These are phyloP conservation scores for Leptosomus discolor DNA, from an alignment of 2,113 vertebrate species.

Conservation along the genomic window DNA sequence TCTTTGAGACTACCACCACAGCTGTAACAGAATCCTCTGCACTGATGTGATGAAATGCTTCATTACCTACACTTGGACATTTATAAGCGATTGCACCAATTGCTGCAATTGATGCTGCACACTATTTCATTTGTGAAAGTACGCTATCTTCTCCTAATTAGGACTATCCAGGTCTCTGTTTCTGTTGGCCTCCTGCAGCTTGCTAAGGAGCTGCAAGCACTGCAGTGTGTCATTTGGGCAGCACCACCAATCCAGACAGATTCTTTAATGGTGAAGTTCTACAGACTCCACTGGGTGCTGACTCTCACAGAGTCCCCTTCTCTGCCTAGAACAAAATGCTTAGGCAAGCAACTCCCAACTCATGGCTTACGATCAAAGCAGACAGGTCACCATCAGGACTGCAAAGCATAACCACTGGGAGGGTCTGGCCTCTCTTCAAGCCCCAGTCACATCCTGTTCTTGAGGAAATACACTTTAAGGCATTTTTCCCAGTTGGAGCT, in stretches of 20 bases:
- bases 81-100: conserved; percentile 35
- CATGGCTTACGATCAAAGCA: neutral
- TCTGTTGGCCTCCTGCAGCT: neutral
- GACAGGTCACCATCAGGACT: conserved; percentile 6
- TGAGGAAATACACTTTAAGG: neutral
- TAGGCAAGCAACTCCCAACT: conserved; percentile 44
- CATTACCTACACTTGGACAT: conserved; percentile 16
- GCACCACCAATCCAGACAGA: conserved; percentile 8
- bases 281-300: conserved; percentile 3
- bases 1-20: conserved; percentile 46
- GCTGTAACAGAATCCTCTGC: neutral
- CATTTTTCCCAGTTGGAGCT: neutral
- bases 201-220: conserved; percentile 17
- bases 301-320: conserved; percentile 27
- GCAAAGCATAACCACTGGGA: conserved; percentile 12
- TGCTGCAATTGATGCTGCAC: neutral
- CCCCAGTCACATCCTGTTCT: neutral
- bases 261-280: conserved; percentile 23
- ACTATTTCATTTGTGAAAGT: conserved; percentile 39
- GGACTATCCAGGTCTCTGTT: neutral
- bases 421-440: neutral
- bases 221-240: neutral
- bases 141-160: conserved; percentile 6
- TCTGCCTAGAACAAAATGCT: conserved; percentile 40
- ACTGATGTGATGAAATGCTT: conserved; percentile 20